Base-by-base conservation (phyloP, 2,797 vertebrate species). In the Coreius guichenoti region DNA sequence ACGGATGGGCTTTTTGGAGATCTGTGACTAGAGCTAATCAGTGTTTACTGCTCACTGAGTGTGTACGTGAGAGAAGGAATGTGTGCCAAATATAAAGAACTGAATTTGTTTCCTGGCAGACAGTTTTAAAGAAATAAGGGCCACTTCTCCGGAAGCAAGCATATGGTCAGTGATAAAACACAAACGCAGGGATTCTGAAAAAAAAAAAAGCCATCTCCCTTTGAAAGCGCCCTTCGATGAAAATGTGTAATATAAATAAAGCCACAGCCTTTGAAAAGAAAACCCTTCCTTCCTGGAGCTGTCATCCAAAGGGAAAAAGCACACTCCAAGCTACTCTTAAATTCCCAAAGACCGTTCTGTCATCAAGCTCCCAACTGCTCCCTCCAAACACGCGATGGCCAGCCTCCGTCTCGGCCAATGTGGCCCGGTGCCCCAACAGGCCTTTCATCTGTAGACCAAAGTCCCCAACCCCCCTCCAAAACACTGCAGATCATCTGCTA, bases 211-310 rank as follows among this genome's bases (percentile, higher is more conserved):
- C 85, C 86, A 85, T 73, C 88, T 93, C 86, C 92, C 93, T 95
- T 94, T 95, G 94, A 96, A 95, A 94, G 81, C 92, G 89, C 89
- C 89, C 80, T 90, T 92, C 77, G 94, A 94, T 95, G 95, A 96
- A 95, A 96, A 95, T 94, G 93, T 94, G 93, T 94, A 96, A 95
- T 95, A 95, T 96, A 96, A 96, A 96, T 96, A 96, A 95, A 95
- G 94, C 88, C 90, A 92, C 91, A 92, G 88, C 91, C 94, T 96
- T 96, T 95, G 94, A 95, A 96, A 96, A 93, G 90, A 93, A 94
- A 95, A 95, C 92, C 93, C 94, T 95, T 96, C 94, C 95, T 96
- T 96, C 95, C 95, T 95, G 95, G 90, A 92, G 88, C 89, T 82
- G 93, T 93, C 93, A 93, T 94, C 93, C 92, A 91, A 91, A 82